phyloP scores from a whole-genome alignment of 92 coral and sea anemone genomes.

The Porites evermanni region DNA sequence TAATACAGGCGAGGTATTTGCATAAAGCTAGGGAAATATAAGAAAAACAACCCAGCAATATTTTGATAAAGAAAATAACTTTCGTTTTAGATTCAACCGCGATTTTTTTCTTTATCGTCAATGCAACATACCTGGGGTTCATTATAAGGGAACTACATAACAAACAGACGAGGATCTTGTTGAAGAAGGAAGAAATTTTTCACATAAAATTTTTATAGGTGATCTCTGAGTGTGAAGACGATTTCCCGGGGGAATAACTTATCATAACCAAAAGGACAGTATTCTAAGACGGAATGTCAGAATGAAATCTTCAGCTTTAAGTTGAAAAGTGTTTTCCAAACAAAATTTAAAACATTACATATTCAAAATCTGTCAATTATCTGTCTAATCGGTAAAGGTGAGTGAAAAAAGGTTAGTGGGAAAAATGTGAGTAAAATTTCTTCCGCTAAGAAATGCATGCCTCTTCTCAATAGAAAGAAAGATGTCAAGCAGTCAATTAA shows the following conservation, averaged over 20 bases:
- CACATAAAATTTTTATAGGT: constrained; percentile 3
- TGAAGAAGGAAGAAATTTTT: neutral
- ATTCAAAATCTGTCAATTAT: constrained; percentile 21
- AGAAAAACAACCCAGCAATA: constrained; percentile 7
- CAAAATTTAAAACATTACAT: constrained; percentile 21
- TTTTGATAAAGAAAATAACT: neutral
- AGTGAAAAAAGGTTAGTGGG: neutral
- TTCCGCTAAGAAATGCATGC: neutral
- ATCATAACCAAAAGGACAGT: neutral
- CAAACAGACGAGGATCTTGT: neutral
- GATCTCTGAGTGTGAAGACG: neutral
- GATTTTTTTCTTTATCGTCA: neutral
- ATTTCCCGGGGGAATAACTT: neutral
- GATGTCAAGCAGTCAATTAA: neutral
- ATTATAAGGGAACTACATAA: neutral
- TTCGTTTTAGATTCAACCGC: neutral
- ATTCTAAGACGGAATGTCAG: constrained; percentile 8
- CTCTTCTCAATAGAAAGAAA: neutral
- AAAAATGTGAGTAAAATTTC: neutral
- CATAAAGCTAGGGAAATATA: neutral
- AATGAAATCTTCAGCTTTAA: neutral
- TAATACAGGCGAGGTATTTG: constrained; percentile 22
- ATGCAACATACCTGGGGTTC: constrained; percentile 13
- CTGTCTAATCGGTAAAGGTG: neutral
- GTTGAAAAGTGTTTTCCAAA: constrained; percentile 11